Conservation (phyloP, 1,140 invertebrate genomes). For the Zaprionus kolodkinae region DNA sequence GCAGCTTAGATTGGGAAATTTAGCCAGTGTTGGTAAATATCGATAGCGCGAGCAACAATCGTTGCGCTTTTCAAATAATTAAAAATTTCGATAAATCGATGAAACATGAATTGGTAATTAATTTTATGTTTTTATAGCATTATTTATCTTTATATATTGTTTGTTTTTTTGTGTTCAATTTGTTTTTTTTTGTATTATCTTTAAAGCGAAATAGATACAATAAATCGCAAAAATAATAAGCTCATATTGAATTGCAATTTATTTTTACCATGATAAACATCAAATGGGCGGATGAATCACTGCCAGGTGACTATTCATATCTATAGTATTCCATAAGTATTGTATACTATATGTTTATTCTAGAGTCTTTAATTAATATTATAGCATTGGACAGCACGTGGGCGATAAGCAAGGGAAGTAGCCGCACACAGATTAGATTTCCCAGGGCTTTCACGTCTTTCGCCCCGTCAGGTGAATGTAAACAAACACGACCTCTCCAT, state of each 20-base stretch:
- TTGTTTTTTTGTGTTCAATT: not conserved
- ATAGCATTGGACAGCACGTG: constrained; percentile 7
- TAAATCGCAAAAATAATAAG: not conserved
- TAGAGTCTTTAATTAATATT: not conserved
- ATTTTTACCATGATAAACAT: not conserved
- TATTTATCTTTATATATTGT: not conserved
- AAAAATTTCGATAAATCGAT: not conserved
- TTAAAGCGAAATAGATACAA: not conserved
- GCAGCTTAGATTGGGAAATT: too few species aligned
- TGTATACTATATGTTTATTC: not conserved
- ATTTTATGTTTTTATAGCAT: not conserved
- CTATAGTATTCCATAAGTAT: not conserved
- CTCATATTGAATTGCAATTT: not conserved
- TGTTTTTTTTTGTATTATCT: not conserved
- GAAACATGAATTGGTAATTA: not conserved
- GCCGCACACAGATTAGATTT: constrained; percentile 15
- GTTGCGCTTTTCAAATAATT: too few species aligned
- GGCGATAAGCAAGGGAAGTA: constrained; percentile 20
- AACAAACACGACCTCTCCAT: constrained; percentile 8
- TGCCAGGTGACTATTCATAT: constrained; percentile 2
- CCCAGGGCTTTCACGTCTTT: not conserved
- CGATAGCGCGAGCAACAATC: too few species aligned
- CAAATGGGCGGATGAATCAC: constrained; percentile 13
- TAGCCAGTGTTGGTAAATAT: too few species aligned
- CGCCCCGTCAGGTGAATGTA: constrained; percentile 8